phyloP scores from a whole-genome alignment of 2,797 vertebrate genomes.

The Microcaecilia unicolor region DNA sequence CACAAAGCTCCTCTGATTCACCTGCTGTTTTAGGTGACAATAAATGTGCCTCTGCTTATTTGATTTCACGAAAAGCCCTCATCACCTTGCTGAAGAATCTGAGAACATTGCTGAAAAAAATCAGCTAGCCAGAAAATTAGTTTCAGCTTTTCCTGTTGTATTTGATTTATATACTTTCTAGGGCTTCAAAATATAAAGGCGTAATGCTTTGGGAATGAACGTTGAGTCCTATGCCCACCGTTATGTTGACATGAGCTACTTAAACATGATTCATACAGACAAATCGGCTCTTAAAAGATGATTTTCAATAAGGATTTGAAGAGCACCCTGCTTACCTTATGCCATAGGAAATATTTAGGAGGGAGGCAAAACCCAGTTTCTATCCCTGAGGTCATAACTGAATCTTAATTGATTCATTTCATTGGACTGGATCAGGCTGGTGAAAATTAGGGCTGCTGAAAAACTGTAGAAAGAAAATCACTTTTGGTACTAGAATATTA shows the following conservation, averaged over 20 bases:
- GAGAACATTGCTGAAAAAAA: conserved; percentile 27
- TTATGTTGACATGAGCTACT: conserved; percentile 19
- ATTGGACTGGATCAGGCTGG: no score
- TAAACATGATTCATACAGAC: conserved; percentile 38
- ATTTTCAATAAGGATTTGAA: conserved; percentile 8
- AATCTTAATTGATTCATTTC: no score
- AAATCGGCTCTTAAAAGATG: not conserved
- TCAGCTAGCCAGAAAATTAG: conserved; percentile 26
- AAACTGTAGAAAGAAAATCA: no score
- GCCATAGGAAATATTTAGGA: no score
- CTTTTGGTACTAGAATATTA: no score
- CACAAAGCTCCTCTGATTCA: conserved; percentile 40
- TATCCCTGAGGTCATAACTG: no score
- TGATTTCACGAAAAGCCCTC: conserved; percentile 38
- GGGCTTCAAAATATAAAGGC: conserved; percentile 25
- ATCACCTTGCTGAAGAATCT: conserved; percentile 33
- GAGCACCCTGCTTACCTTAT: no score
- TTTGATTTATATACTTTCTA: conserved; percentile 41
- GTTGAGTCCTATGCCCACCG: conserved; percentile 23
- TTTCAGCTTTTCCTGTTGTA: conserved; percentile 18
- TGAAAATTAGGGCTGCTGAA: no score
- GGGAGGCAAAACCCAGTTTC: no score
- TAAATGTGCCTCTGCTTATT: conserved; percentile 28
- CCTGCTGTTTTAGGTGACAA: conserved; percentile 41
- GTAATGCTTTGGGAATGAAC: conserved; percentile 16